These are phyloP conservation scores for Minunthozetes semirufus DNA, from an alignment of 2,888 invertebrate genomes.

Conservation along the genomic window DNA sequence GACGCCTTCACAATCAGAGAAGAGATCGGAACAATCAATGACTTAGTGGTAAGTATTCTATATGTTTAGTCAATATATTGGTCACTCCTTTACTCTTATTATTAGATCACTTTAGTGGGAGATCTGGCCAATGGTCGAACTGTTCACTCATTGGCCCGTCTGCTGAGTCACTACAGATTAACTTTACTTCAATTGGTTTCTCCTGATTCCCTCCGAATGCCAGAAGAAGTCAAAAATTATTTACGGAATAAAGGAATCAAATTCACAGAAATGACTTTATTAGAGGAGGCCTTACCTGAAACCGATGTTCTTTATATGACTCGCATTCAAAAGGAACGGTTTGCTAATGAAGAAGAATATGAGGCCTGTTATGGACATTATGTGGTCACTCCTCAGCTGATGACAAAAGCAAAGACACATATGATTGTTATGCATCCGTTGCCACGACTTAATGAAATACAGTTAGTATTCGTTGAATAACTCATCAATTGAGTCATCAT, in stretches of 20 bases:
- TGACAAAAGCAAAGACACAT: slow-evolving; percentile 85
- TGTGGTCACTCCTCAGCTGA: slow-evolving; percentile 85
- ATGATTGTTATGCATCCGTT: slow-evolving; percentile 97
- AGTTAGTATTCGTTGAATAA: slow-evolving; percentile 47
- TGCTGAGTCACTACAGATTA: slow-evolving; percentile 88
- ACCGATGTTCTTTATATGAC: slow-evolving; percentile 99
- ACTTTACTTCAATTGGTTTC: slow-evolving; percentile 78
- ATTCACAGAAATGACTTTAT: slow-evolving; percentile 48
- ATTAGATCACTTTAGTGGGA: slow-evolving; percentile 89
- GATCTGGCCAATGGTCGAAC: slow-evolving; percentile 96
- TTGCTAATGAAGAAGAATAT: slow-evolving; percentile 73
- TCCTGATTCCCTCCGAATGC: slow-evolving; percentile 81
- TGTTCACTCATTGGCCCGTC: slow-evolving; percentile 89
- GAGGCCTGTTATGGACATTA: slow-evolving; percentile 77
- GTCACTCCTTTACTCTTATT: slow-evolving; percentile 26
- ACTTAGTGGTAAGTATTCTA: slow-evolving; percentile 57
- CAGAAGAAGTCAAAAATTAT: slow-evolving; percentile 65
- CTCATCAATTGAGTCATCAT: too few species aligned
- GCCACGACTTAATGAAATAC: slow-evolving; percentile 86
- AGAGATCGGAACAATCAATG: slow-evolving; percentile 97
- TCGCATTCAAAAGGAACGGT: slow-evolving; percentile 89
- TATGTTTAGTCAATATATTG: neutral
- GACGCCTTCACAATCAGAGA: slow-evolving; percentile 97
- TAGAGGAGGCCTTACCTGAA: slow-evolving; percentile 80
- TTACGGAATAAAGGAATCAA: slow-evolving; percentile 12